Percentiles rank a stretch among this genome's conserved stretches.
Conservation (phyloP, 2,113 vertebrate genomes). For the Benitochromis conjunctus region DNA sequence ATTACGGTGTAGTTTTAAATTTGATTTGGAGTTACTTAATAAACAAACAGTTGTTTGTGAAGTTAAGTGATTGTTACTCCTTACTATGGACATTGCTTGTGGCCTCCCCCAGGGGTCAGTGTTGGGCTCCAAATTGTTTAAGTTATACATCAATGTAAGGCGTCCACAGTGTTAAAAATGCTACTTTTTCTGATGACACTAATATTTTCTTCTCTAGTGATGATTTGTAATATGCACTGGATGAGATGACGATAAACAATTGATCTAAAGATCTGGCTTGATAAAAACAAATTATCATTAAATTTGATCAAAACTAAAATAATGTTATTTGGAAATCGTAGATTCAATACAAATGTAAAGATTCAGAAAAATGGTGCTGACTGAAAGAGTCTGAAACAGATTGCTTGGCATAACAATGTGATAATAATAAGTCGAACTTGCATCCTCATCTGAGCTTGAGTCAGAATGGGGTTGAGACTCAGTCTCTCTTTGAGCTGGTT, state of each 20-base stretch:
- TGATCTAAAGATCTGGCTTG: not conserved
- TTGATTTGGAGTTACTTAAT: not conserved
- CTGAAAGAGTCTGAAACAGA: not conserved
- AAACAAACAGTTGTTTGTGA: not conserved
- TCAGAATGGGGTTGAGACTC: too few species aligned
- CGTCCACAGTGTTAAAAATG: not conserved
- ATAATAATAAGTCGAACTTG: not conserved
- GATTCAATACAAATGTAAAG: not conserved
- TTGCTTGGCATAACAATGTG: not conserved
- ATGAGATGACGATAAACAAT: not conserved
- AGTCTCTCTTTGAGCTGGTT: too few species aligned
- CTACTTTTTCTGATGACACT: not conserved
- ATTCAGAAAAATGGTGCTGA: not conserved
- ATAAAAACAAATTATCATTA: not conserved
- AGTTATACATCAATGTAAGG: not conserved
- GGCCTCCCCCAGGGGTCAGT: not conserved
- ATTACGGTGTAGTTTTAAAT: not conserved
- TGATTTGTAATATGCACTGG: not conserved
- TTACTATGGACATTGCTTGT: not conserved
- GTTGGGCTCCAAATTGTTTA: not conserved
- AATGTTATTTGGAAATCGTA: not conserved
- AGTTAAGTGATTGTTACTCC: not conserved
- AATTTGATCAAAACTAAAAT: not conserved
- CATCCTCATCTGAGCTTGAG: too few species aligned
- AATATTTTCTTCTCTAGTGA: not conserved